These are phyloP conservation scores for Stichopus horrens DNA, from an alignment of 53 echinoderm and acorn worm genomes.

Conservation along the genomic window DNA sequence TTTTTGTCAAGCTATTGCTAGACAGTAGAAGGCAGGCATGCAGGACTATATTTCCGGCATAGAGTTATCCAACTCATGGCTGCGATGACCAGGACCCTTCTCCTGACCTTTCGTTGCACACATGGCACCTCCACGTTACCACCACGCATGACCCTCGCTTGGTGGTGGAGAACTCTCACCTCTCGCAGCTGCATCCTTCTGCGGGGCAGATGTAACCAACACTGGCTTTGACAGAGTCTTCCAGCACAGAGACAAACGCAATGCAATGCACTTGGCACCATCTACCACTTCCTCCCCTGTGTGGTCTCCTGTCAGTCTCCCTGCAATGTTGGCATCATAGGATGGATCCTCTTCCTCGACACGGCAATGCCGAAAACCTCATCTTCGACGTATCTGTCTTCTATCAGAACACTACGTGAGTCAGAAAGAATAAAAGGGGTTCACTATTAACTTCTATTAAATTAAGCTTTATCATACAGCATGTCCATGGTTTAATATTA, in stretches of 20 bases:
- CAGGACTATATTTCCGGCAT: background rate
- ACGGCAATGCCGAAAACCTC: background rate
- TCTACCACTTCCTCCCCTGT: background rate
- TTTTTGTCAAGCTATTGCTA: background rate
- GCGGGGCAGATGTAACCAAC: background rate
- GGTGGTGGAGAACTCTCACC: background rate
- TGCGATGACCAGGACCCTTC: background rate
- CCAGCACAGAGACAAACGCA: constrained; percentile 3
- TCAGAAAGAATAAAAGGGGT: background rate
- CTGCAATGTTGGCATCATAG: background rate
- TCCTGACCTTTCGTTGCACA: background rate
- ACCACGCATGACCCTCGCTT: constrained; percentile 14
- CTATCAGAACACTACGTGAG: background rate
- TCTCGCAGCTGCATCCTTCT: background rate
- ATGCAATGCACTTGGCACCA: background rate
- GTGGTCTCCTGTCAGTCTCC: background rate
- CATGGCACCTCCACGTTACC: background rate
- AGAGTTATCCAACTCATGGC: background rate
- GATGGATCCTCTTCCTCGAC: background rate
- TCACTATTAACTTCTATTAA: too few relatives aligned
- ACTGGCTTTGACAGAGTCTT: background rate
- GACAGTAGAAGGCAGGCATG: background rate
- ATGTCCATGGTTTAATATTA: too few relatives aligned
- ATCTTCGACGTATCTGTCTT: background rate
- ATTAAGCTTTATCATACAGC: too few relatives aligned